Evolutionary conservation across 1,140 invertebrate species (phyloP).

Genomic region (Sycophila sp.): DNA sequence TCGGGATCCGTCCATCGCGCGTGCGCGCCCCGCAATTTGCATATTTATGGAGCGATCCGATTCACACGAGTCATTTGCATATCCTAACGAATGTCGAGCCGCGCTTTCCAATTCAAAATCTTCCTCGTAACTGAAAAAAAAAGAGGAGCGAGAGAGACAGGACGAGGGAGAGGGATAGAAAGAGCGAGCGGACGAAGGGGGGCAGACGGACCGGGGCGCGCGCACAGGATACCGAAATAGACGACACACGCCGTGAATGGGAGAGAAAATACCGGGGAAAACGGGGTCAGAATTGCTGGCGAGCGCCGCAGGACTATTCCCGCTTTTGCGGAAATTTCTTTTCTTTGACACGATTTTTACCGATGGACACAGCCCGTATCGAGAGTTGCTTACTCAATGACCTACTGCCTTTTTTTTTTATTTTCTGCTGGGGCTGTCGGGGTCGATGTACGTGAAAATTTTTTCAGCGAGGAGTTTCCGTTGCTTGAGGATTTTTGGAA

Average conservation of each 20-base stretch:
- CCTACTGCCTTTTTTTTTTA: too few relatives aligned
- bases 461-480: too few relatives aligned
- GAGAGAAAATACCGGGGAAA: background rate
- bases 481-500: too few relatives aligned
- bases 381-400: too few relatives aligned
- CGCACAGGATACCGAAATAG: background rate
- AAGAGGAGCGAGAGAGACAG: background rate
- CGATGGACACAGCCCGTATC: too few relatives aligned
- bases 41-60: slow-evolving; percentile 37
- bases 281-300: background rate
- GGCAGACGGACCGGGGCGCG: background rate
- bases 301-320: too few relatives aligned
- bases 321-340: too few relatives aligned
- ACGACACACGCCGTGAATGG: background rate
- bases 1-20: slow-evolving; percentile 7
- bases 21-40: slow-evolving; percentile 20
- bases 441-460: too few relatives aligned
- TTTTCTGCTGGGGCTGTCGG: too few relatives aligned
- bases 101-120: slow-evolving; percentile 31
- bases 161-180: background rate
- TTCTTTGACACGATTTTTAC: too few relatives aligned
- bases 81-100: slow-evolving; percentile 31
- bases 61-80: slow-evolving; percentile 37
- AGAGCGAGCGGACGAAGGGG: background rate
- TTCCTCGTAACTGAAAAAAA: slow-evolving; percentile 21